phyloP scores from a whole-genome alignment of 2,888 invertebrate species.

The Melipona beecheii region DNA sequence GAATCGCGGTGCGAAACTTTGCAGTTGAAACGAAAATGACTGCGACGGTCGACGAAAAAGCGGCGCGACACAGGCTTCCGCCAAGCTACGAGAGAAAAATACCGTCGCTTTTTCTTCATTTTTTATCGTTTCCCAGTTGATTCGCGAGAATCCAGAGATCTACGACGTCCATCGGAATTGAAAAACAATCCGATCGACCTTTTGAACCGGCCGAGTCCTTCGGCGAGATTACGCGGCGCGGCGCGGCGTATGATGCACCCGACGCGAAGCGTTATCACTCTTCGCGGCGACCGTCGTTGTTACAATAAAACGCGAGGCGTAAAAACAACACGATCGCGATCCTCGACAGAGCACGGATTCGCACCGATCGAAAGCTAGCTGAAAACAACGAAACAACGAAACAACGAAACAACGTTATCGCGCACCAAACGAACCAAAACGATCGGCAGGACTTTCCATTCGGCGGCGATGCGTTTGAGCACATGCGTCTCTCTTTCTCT shows the following conservation, averaged over 20 bases:
- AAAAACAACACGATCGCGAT: slow-evolving; percentile 29
- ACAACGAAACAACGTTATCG: slow-evolving; percentile 3
- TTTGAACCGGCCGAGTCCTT: slow-evolving; percentile 35
- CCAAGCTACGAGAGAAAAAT: too few relatives aligned
- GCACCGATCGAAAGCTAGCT: not conserved
- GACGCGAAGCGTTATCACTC: slow-evolving; percentile 21
- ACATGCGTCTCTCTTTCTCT: too few relatives aligned
- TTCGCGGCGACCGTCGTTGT: slow-evolving; percentile 15
- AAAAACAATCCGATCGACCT: slow-evolving; percentile 25
- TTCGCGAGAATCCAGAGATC: not conserved
- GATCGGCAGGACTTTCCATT: not conserved
- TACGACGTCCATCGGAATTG: not conserved
- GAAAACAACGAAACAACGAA: not conserved
- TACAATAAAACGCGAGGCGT: slow-evolving; percentile 6
- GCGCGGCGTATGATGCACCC: slow-evolving; percentile 22
- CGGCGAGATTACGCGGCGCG: slow-evolving; percentile 12
- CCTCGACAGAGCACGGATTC: not conserved
- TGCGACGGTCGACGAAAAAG: not conserved
- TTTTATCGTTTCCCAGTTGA: not conserved
- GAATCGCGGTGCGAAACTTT: too few relatives aligned
- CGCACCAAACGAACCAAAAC: not conserved
- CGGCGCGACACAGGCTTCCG: not conserved
- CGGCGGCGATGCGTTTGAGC: too few relatives aligned
- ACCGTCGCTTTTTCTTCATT: not conserved
- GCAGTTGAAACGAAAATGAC: too few relatives aligned